Evolutionary conservation across 2,113 vertebrate genomes (phyloP).

Genomic region (Chaetodon trifascialis): DNA sequence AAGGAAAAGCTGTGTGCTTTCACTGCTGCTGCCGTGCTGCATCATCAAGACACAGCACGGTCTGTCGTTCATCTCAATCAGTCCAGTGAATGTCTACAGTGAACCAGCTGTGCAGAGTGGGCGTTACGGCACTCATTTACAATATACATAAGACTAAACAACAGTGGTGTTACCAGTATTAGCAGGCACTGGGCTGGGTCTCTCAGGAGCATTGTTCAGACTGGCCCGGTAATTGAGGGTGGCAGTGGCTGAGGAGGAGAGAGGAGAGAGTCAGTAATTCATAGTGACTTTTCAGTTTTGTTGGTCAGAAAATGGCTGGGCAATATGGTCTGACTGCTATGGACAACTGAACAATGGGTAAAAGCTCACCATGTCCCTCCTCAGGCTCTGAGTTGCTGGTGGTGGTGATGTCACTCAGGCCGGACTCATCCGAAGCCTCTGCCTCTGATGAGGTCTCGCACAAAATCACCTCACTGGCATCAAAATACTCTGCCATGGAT

Average conservation of each 20-base stretch:
- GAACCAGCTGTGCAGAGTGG: not conserved
- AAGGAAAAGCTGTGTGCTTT: not conserved
- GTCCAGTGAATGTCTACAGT: no score
- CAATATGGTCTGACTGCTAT: not conserved
- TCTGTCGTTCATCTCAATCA: not conserved
- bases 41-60: not conserved
- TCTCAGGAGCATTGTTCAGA: constrained; percentile 59
- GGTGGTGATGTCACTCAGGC: constrained; percentile 90
- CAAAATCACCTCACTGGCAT: constrained; percentile 90
- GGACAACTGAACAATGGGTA: not conserved
- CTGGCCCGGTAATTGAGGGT: constrained; percentile 78
- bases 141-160: not conserved
- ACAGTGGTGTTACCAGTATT: constrained; percentile 64
- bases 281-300: not conserved
- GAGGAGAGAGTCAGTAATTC: not conserved
- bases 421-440: constrained; percentile 90
- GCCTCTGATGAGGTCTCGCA: constrained; percentile 91
- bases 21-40: not conserved
- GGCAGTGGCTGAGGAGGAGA: constrained; percentile 60
- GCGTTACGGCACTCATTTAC: not conserved
- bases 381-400: constrained; percentile 88
- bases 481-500: constrained; percentile 92
- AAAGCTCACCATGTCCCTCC: constrained; percentile 79
- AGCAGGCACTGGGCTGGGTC: constrained; percentile 24
- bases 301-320: not conserved